Conservation (phyloP, 2,888 invertebrate genomes). For the Lasioglossum villosulum region DNA sequence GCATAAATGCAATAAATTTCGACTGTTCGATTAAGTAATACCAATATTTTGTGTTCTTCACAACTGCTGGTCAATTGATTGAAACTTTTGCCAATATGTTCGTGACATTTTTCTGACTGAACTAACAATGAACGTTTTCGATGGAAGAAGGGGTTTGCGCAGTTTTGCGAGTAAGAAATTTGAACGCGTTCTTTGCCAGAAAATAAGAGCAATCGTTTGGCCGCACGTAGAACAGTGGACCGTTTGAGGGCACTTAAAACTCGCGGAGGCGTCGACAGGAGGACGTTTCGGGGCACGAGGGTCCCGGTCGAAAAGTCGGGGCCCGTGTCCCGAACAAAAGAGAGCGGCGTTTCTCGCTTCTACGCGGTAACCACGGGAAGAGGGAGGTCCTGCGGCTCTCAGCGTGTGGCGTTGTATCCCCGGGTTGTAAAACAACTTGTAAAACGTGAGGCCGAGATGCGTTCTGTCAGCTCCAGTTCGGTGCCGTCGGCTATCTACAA, state of each 20-base stretch:
- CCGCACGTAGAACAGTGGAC: neutral
- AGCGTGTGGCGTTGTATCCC: conserved; percentile 67
- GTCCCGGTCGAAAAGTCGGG: conserved; percentile 44
- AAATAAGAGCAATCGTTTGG: neutral
- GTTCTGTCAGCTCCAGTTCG: conserved; percentile 68
- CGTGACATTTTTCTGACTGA: no score
- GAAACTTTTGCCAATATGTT: neutral
- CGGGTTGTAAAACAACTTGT: conserved; percentile 83
- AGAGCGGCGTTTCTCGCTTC: conserved; percentile 56
- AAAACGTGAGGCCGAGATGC: conserved; percentile 79
- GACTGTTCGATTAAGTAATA: neutral
- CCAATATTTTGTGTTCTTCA: neutral
- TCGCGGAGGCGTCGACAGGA: conserved; percentile 48
- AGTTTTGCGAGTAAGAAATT: neutral
- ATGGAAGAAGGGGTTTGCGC: neutral
- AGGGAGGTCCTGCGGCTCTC: conserved; percentile 57
- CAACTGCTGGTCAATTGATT: neutral
- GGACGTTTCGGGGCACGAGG: conserved; percentile 26
- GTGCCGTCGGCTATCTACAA: conserved; percentile 70
- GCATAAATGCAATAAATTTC: neutral
- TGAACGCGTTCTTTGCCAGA: neutral
- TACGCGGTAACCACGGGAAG: conserved; percentile 32
- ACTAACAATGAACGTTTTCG: neutral
- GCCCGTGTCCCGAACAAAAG: conserved; percentile 62
- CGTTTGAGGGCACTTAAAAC: conserved; percentile 17